phyloP scores from a whole-genome alignment of 2,888 invertebrate species.

The Hartigia nigra region DNA sequence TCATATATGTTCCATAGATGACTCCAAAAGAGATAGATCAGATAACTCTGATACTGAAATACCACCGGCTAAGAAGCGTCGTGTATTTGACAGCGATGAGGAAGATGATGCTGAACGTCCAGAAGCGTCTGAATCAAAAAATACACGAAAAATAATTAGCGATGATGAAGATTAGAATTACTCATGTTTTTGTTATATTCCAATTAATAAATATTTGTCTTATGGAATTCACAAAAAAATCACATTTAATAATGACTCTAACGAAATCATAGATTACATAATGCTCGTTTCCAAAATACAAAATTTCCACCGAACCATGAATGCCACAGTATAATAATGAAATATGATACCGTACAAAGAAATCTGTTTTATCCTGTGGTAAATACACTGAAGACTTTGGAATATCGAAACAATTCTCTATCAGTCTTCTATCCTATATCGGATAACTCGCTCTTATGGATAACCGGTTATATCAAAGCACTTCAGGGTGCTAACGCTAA shows the following conservation, averaged over 20 bases:
- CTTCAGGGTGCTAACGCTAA: constrained; percentile 31
- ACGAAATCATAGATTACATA: not conserved
- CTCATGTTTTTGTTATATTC: not conserved
- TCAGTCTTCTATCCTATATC: not conserved
- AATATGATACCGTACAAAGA: not conserved
- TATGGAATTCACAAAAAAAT: not conserved
- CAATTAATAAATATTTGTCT: not conserved
- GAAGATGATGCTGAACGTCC: constrained; percentile 35
- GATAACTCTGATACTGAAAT: constrained; percentile 48
- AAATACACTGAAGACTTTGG: not conserved
- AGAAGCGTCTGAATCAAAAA: constrained; percentile 30
- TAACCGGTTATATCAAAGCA: constrained; percentile 33
- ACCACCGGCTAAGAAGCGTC: constrained; percentile 53
- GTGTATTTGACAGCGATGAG: constrained; percentile 57
- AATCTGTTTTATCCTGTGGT: not conserved
- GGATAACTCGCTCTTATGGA: constrained; percentile 29
- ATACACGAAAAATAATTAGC: constrained; percentile 39
- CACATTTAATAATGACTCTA: not conserved
- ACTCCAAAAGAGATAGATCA: constrained; percentile 46
- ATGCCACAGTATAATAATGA: not conserved
- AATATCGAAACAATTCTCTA: not conserved
- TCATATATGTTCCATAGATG: constrained; percentile 29
- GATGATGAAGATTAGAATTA: constrained; percentile 48
- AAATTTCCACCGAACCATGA: not conserved
- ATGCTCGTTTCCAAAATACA: not conserved